Percentiles rank a stretch among this genome's conserved stretches.
phyloP scores from a whole-genome alignment of 1,140 invertebrate genomes.

The Pemphigus obesinymphae region DNA sequence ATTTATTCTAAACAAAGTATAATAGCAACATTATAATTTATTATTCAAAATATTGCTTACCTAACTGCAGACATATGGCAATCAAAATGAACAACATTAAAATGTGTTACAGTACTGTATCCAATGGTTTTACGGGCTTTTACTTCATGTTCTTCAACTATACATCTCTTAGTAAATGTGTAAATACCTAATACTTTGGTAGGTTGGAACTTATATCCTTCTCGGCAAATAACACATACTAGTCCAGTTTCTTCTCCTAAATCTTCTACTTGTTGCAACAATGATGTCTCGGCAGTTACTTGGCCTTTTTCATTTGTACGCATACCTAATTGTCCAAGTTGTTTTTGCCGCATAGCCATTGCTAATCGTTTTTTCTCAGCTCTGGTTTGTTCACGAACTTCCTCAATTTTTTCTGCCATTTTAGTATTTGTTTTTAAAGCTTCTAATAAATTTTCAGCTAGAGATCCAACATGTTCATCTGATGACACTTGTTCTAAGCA shows the following conservation, averaged over 20 bases:
- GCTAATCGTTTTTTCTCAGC: slow-evolving; percentile 92
- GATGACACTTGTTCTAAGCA: slow-evolving; percentile 95
- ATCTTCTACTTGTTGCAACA: slow-evolving; percentile 90
- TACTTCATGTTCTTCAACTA: slow-evolving; percentile 89
- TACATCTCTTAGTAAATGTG: slow-evolving; percentile 92
- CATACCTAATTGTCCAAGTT: slow-evolving; percentile 92
- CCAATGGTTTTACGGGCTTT: slow-evolving; percentile 77
- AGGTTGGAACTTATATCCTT: slow-evolving; percentile 93
- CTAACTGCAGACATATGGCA: slow-evolving; percentile 94
- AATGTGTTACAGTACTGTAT: slow-evolving; percentile 94
- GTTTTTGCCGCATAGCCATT: slow-evolving; percentile 95
- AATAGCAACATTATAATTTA: too few relatives aligned
- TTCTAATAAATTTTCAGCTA: slow-evolving; percentile 92
- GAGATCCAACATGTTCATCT: slow-evolving; percentile 91
- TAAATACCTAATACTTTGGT: slow-evolving; percentile 90
- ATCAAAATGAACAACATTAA: slow-evolving; percentile 96
- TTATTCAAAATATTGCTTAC: slow-evolving; percentile 24
- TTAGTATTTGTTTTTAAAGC: slow-evolving; percentile 79
- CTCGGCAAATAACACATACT: slow-evolving; percentile 96
- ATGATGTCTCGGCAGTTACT: slow-evolving; percentile 77
- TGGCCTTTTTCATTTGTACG: slow-evolving; percentile 89
- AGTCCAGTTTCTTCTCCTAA: slow-evolving; percentile 90
- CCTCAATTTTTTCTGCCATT: slow-evolving; percentile 79
- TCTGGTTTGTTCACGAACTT: slow-evolving; percentile 85
- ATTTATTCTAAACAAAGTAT: too few relatives aligned